Conservation (phyloP, 1,140 invertebrate genomes). For the Megalopta genalis region DNA sequence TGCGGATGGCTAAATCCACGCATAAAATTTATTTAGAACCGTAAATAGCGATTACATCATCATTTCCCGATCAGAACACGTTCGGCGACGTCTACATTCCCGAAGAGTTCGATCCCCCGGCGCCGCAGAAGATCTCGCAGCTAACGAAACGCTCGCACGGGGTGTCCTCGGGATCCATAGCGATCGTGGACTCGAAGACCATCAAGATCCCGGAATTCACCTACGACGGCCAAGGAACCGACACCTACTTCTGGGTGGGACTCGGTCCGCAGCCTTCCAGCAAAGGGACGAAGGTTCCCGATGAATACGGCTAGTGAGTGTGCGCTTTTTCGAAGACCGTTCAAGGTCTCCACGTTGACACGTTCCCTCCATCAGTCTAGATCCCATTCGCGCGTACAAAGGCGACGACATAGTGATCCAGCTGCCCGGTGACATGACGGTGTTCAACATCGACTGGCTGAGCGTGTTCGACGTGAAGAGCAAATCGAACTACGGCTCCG, state of each 20-base stretch:
- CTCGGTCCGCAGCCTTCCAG: conserved; percentile 91
- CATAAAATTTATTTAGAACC: too few species aligned
- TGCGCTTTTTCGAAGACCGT: not conserved
- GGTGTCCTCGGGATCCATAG: conserved; percentile 86
- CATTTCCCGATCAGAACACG: conserved; percentile 82
- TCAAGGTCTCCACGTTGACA: too few species aligned
- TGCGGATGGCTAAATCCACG: too few species aligned
- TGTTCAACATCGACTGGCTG: conserved; percentile 93
- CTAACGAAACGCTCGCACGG: conserved; percentile 85
- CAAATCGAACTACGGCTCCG: conserved; percentile 87
- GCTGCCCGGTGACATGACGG: conserved; percentile 90
- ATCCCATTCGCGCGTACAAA: conserved; percentile 86
- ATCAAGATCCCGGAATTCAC: conserved; percentile 87
- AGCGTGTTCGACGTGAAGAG: conserved; percentile 88
- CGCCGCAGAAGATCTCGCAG: conserved; percentile 85
- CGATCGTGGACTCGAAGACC: conserved; percentile 91
- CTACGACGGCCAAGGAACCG: conserved; percentile 88
- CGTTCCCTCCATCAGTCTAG: conserved; percentile 80
- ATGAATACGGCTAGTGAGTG: conserved; percentile 96
- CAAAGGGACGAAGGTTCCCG: conserved; percentile 90
- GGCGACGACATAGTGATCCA: conserved; percentile 88
- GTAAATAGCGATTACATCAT: too few species aligned
- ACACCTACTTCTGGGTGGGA: conserved; percentile 93
- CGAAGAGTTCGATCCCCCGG: conserved; percentile 94
- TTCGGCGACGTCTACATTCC: conserved; percentile 95